Base-by-base conservation (phyloP, 2,113 vertebrate species). In the Nettapus auritus region DNA sequence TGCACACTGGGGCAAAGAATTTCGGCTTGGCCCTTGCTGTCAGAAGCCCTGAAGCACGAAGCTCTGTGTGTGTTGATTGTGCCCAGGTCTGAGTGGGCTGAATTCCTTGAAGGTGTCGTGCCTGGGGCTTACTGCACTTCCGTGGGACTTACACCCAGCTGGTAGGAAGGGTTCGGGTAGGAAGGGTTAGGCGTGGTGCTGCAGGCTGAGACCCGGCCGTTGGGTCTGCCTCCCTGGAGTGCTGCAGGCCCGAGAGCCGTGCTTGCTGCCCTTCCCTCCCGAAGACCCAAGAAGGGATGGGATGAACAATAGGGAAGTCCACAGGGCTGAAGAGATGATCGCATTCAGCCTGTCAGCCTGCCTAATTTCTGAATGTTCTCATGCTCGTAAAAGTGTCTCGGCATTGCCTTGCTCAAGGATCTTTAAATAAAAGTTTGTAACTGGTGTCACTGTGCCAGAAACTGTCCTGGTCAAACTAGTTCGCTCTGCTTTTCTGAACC, bases 1-100 rank as follows among this genome's bases (percentile, higher is more conserved):
- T 95, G 57, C 56, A 48, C 0, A 0, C 69, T 12, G 33, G 62
- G 48, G 53, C 57, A 86, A 79, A 79, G 69, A 93, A 93, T 93
- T 89, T 73, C 3, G 19, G 42, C 74, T 89, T 93, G 93, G 69
- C 81, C 66, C 34, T 79, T 76, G 33, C 74, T 87, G 42, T 84
- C 64, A 94, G 90, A 74, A 92, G 50, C 63, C 93, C 82, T 90
- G 82, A 93, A 84, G 86, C 56, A 5, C 79, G 80, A 94, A 90
- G 87, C 11, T 31, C 60, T 6, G 21, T 84, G 48, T 78, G 57
- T 0, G 0, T 56, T 81, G 55, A 78, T 96, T 84, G 48, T 3
- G 6, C 66, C 64, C 76, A 87, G 73, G 68, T 81, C 76, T 69
- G 71, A 81, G 63, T 42, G 44, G 67, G 59, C 62, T 66, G 38